phyloP scores from a whole-genome alignment of 1,140 invertebrate genomes.

The Euwallacea similis region DNA sequence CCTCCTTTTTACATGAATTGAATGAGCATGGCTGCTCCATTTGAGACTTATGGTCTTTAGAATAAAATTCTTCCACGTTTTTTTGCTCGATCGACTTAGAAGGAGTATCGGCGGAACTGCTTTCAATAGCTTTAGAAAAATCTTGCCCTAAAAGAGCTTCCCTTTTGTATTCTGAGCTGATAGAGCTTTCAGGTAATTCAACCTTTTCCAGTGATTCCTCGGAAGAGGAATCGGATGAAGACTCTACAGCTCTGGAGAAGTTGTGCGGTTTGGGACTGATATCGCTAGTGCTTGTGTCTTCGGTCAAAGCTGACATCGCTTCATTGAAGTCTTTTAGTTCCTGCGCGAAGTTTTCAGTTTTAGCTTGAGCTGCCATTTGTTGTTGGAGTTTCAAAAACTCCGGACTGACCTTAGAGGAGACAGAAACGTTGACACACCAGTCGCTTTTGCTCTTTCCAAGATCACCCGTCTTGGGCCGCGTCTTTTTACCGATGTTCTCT shows the following conservation, averaged over 20 bases:
- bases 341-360: slow-evolving; percentile 15
- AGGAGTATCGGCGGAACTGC: not conserved
- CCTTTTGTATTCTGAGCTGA: slow-evolving; percentile 15
- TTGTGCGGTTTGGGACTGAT: slow-evolving; percentile 5
- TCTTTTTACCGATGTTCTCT: slow-evolving; percentile 29
- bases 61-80: not conserved
- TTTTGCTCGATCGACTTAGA: too few species aligned
- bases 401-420: slow-evolving; percentile 38
- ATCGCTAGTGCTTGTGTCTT: slow-evolving; percentile 14
- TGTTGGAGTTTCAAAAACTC: slow-evolving; percentile 37
- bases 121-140: slow-evolving; percentile 15
- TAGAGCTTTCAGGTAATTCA: slow-evolving; percentile 10
- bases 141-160: slow-evolving; percentile 11
- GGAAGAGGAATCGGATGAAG: slow-evolving; percentile 17
- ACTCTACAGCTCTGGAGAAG: slow-evolving; percentile 37
- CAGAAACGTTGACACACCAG: slow-evolving; percentile 44
- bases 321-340: slow-evolving; percentile 29
- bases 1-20: too few species aligned
- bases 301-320: slow-evolving; percentile 25
- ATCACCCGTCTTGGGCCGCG: not conserved
- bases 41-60: not conserved
- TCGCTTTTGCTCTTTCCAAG: slow-evolving; percentile 34
- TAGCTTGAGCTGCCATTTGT: not conserved
- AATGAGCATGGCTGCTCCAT: not conserved
- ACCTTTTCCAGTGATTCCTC: slow-evolving; percentile 13